phyloP scores from a whole-genome alignment of 2,797 vertebrate genomes.

The Coracias cyanogaster region DNA sequence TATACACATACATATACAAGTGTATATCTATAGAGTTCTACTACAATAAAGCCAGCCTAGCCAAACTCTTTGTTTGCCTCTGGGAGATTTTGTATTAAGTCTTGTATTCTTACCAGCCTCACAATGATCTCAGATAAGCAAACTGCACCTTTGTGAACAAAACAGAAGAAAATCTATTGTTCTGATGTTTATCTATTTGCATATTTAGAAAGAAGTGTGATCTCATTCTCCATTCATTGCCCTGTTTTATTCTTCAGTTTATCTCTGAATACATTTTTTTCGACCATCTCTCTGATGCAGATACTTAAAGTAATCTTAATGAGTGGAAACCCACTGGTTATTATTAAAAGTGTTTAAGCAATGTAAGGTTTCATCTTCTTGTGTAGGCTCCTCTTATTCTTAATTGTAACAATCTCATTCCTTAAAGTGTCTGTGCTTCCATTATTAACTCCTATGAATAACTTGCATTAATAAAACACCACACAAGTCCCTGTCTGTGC shows the following conservation, averaged over 20 bases:
- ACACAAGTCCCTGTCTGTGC: not conserved
- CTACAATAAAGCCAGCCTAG: not conserved
- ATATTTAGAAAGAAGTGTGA: constrained; percentile 40
- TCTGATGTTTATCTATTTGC: constrained; percentile 52
- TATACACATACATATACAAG: no score
- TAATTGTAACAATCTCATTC: constrained; percentile 64
- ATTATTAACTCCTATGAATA: constrained; percentile 69
- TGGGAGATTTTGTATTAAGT: constrained; percentile 4
- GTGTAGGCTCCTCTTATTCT: constrained; percentile 51
- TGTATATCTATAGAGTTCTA: not conserved
- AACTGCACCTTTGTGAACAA: constrained; percentile 35
- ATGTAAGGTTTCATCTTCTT: constrained; percentile 58
- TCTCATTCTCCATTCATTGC: constrained; percentile 28
- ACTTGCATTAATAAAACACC: constrained; percentile 30
- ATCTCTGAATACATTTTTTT: constrained; percentile 25
- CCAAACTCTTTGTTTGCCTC: not conserved
- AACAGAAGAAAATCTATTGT: constrained; percentile 49
- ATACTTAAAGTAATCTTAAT: constrained; percentile 42
- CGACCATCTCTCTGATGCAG: constrained; percentile 17
- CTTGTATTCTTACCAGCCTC: not conserved
- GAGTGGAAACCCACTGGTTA: constrained; percentile 37
- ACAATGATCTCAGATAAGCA: constrained; percentile 48
- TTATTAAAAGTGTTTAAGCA: constrained; percentile 55
- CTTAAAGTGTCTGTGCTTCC: constrained; percentile 44
- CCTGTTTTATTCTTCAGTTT: constrained; percentile 28